These are phyloP conservation scores for Drosophila nr. perissopoda DNA, from an alignment of 2,888 invertebrate species.

Conservation along the genomic window DNA sequence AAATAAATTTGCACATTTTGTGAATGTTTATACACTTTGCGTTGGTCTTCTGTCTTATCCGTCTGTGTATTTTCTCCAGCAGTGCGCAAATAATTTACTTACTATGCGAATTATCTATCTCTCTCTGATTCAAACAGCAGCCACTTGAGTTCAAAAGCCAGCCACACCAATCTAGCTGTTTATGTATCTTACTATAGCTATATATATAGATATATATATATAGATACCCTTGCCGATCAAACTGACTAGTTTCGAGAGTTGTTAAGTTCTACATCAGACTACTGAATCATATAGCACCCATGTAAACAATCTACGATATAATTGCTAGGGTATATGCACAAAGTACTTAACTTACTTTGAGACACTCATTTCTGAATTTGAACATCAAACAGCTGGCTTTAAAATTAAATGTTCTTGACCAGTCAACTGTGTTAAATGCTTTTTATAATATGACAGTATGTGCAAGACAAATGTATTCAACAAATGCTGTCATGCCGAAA, in stretches of 20 bases:
- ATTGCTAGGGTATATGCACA: background rate
- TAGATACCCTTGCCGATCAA: background rate
- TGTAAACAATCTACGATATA: background rate
- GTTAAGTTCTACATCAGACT: background rate
- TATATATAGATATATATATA: background rate
- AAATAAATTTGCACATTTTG: constrained; percentile 76
- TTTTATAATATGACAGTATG: background rate
- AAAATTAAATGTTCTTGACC: background rate
- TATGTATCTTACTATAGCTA: background rate
- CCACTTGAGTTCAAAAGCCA: constrained; percentile 53
- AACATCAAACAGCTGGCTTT: background rate
- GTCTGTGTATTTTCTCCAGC: constrained; percentile 22
- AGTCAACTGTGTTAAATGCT: background rate
- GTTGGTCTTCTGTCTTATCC: constrained; percentile 4
- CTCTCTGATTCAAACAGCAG: constrained; percentile 21
- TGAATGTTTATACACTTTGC: constrained; percentile 34
- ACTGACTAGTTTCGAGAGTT: background rate
- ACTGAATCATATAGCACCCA: background rate
- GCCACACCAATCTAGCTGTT: constrained; percentile 22
- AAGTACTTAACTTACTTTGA: background rate
- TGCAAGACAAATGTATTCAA: background rate
- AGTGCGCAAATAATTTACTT: constrained; percentile 58
- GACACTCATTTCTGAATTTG: background rate
- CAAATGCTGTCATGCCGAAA: constrained; percentile 1
- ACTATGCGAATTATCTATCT: constrained; percentile 38